Evolutionary conservation across 2,888 invertebrate species (phyloP), one percentile per base, ranked within the genome.

Genomic region (Colostygia pectinataria): DNA sequence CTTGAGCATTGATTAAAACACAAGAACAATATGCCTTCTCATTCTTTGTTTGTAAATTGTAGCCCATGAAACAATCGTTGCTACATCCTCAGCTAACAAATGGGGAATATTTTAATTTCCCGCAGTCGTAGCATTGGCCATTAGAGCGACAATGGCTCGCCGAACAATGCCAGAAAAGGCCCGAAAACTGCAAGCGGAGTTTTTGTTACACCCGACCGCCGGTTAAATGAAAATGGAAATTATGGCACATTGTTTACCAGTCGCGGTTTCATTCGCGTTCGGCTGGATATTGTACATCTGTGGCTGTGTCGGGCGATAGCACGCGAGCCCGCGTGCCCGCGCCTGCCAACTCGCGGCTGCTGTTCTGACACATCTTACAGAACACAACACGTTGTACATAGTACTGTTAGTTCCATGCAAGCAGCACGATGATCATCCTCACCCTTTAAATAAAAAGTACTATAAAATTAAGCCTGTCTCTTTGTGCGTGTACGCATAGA

Each of bases 151-250:
- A 65, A 60, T 64, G 51, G 56, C 43, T 12, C 15, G 18, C 27
- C 51, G 55, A 52, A 61, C 61, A 61, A 64, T 63, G 53, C 34
- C 51, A 29, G 29, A 54, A 56, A 53, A 49, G 25, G 31, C 25
- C 43, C 33, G 38, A 55, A 58, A 55, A 41, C 55, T 61, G 53
- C 61, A 57, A 47, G 52, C 48, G 38, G 50, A 56, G 53, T 51
- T 63, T 63, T 65, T 56, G 55, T 55, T 53, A 55, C n/a, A n/a
- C 13, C 49, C 49, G 43, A 45, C 31, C 32, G 1, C 15, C 53
- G 39, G 51, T 56, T 62, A 51, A 63, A 61, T 65, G 57, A 58
- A 61, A 59, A 58, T 62, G 58, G 47, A 59, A 58, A 57, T 61
- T 62, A 59, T 45, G 52, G 56, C 58, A 57, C 63, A 59, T 61